Evolutionary conservation across 1,140 invertebrate species (phyloP).

Genomic region (Drosophila punjabiensis): DNA sequence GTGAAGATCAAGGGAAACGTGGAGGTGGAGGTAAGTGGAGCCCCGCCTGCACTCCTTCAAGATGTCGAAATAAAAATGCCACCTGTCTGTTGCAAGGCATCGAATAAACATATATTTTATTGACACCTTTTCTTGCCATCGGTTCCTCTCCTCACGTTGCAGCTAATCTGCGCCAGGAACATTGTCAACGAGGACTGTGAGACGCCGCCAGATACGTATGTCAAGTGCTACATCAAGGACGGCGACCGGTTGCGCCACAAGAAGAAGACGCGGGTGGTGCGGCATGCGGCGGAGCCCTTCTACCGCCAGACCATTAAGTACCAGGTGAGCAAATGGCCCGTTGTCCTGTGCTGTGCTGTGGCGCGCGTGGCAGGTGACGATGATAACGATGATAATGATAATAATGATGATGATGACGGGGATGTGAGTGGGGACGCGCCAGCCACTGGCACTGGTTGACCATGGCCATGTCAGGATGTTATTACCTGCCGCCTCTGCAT

Average conservation of each 20-base stretch:
- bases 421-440: conserved; percentile 1
- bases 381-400: conserved; percentile 41
- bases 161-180: conserved; percentile 86
- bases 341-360: conserved; percentile 22
- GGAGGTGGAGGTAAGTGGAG: conserved; percentile 92
- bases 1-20: conserved; percentile 96
- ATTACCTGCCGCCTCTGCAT: conserved; percentile 35
- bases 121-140: not conserved
- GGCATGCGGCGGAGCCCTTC: conserved; percentile 92
- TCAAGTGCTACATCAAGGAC: conserved; percentile 96
- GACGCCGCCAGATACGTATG: conserved; percentile 93
- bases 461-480: conserved; percentile 34
- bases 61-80: not conserved
- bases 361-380: conserved; percentile 27
- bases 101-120: conserved; percentile 16
- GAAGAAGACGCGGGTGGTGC: conserved; percentile 94
- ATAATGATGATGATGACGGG: not conserved
- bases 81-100: conserved; percentile 1
- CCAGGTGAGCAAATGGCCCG: conserved; percentile 86
- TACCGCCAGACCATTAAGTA: conserved; percentile 96
- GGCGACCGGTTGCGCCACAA: conserved; percentile 95
- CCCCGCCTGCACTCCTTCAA: not conserved
- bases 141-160: not conserved
- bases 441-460: conserved; percentile 14
- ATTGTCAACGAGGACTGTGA: conserved; percentile 86